Evolutionary conservation across 2,797 vertebrate genomes (phyloP), one percentile per base, ranked within the genome.

Genomic region (Chaunax sp.): DNA sequence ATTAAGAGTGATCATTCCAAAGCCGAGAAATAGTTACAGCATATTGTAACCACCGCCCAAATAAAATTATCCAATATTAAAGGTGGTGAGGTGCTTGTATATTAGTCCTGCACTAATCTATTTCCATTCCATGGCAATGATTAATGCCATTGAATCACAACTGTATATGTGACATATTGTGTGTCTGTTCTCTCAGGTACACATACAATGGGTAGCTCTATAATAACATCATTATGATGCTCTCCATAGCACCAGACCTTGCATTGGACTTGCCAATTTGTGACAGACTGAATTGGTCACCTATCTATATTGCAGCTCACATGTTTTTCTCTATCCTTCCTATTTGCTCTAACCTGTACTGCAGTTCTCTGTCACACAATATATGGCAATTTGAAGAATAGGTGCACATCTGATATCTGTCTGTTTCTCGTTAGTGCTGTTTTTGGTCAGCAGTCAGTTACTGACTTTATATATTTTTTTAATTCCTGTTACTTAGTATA

Each of bases 231-330:
- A 16, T 19, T 25, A 18, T 13, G 19, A 46, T 57, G 19, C 23
- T 20, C 49, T 54, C 51, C 20, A 25, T 22, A 26, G 18, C 15
- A 58, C 0, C 14, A 35, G 11, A 67, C 58, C 20, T 41, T 37
- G 52, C 38, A 14, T 45, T 10, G 38, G 19, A 41, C 10, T 57
- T 70, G 33, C 51, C 44, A 57, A 5, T 56, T 55, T 50, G 16
- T 45, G 41, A 53, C 43, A 41, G 53, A n/a, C 8, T 67, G 44
- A 40, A 62, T 64, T 47, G 46, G 20, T 66, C 22, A 47, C 19
- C 25, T 13, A 28, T 23, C 43, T 61, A 15, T 13, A 18, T 43
- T 58, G 46, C 63, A 60, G 15, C 49, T 54, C 18, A 13, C 18
- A 37, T 66, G 7, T n/a, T 63, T 53, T 63, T 54, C 12, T 43